Base-by-base conservation (phyloP, 2,888 invertebrate genomes). In the Drosophila formosana region DNA sequence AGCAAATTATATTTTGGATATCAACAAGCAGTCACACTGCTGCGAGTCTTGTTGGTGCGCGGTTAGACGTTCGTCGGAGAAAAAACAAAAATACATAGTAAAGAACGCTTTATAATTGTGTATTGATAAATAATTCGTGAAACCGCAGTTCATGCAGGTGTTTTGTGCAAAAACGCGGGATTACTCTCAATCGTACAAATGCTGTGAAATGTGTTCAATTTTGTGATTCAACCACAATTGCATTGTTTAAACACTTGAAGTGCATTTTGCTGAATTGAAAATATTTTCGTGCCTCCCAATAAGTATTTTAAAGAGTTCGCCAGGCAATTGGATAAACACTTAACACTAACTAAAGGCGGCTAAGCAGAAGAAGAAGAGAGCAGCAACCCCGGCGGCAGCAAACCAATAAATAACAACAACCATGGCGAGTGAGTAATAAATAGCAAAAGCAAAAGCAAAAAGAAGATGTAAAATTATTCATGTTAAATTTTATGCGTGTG, bases 361-460 rank as follows among this genome's bases (percentile, higher is more conserved):
- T 56, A 72, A 69, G 56, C 18, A 53, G 55, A 37, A 26, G 45
- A 47, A 30, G 47, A 63, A 57, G 9, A 26, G 7, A 46, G 25
- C 41, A 45, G 7, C 45, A 30, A 52, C 26, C 49, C 43, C 51
- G 49, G 57, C 49, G 23, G 57, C 55, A 72, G 61, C 51, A 72
- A 53, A 56, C 46, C 50, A 79, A 49, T 65, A 72, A 79, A 49
- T 65, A 72, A 39, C 53, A 71, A 55, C 61, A 69, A 66, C 76
- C 77, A 90, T 90, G 91, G 89, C 90, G 81, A 90, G 90, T 90
- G 76, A 90, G 90, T 90, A 91, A 80, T 72, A 79, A 57, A 75
- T 68, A 69, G 62, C 50, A 53, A 66, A 52, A 34, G 34, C 37
- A 51, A 32, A 61, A 32, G 30, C 30, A 70, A 30, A 30, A 30